Percentiles rank a stretch among this genome's conserved stretches.
Conservation (phyloP, 1,140 invertebrate species). For the Caerostris extrusa region DNA sequence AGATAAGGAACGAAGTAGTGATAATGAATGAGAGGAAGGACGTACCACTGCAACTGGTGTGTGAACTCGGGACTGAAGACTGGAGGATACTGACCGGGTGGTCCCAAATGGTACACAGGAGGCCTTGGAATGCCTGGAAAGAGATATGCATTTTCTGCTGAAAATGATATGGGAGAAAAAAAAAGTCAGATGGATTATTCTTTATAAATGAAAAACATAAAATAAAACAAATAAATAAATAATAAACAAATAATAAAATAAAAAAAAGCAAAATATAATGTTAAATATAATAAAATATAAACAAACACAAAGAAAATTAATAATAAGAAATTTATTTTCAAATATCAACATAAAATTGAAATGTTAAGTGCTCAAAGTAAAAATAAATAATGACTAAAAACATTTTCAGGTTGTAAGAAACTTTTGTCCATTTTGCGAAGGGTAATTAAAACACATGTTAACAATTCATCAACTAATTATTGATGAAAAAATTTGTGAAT, state of each 20-base stretch:
- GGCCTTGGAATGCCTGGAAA: conserved; percentile 89
- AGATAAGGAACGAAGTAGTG: not conserved
- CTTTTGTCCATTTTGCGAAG: too few relatives aligned
- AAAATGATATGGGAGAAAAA: not conserved
- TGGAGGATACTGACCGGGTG: conserved; percentile 92
- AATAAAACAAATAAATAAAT: not conserved
- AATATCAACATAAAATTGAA: too few relatives aligned
- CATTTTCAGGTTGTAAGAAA: too few relatives aligned
- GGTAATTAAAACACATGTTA: too few relatives aligned
- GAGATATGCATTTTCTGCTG: conserved; percentile 20
- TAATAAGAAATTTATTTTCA: too few relatives aligned
- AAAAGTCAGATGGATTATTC: not conserved
- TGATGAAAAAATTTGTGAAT: too few relatives aligned
- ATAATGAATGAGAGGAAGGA: not conserved
- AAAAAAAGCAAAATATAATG: not conserved
- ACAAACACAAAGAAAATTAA: too few relatives aligned
- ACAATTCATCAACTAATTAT: too few relatives aligned
- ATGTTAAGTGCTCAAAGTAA: too few relatives aligned
- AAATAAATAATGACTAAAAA: too few relatives aligned
- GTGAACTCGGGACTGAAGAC: conserved; percentile 95
- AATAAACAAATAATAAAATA: not conserved
- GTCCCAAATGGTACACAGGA: conserved; percentile 92
- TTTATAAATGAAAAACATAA: not conserved
- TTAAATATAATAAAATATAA: too few relatives aligned
- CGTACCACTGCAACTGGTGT: conserved; percentile 95